These are phyloP conservation scores for Austrolebias charrua DNA, from an alignment of 2,797 vertebrate genomes.

Conservation along the genomic window DNA sequence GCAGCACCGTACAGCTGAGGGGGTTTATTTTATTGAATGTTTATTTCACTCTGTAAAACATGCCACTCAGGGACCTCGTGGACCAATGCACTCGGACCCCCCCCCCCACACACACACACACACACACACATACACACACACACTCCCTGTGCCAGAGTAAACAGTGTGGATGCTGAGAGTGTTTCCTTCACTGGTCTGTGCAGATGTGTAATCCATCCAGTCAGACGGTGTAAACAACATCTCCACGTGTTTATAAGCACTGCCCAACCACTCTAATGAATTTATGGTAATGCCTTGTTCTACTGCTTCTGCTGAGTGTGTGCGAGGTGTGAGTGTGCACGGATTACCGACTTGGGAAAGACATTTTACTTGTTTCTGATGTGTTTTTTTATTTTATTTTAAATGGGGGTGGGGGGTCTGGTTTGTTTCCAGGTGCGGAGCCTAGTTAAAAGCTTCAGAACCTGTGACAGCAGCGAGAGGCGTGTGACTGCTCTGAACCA, in stretches of 20 bases:
- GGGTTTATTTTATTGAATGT: constrained; percentile 83
- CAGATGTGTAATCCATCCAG: constrained; percentile 84
- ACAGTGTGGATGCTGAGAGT: constrained; percentile 75
- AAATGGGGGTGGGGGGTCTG: not conserved
- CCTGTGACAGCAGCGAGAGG: constrained; percentile 44
- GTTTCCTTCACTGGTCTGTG: constrained; percentile 78
- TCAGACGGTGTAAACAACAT: constrained; percentile 84
- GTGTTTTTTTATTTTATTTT: constrained; percentile 35
- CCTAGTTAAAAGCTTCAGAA: constrained; percentile 57
- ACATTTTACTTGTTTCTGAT: constrained; percentile 46
- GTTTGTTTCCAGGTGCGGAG: constrained; percentile 35
- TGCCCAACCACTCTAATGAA: constrained; percentile 83
- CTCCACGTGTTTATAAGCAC: constrained; percentile 82
- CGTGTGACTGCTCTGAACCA: constrained; percentile 46
- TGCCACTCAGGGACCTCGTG: constrained; percentile 72
- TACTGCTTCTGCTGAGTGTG: constrained; percentile 60
- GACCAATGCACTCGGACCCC: constrained; percentile 50
- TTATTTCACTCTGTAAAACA: constrained; percentile 80
- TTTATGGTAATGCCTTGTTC: constrained; percentile 82
- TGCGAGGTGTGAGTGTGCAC: constrained; percentile 29
- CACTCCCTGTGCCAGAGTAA: constrained; percentile 68
- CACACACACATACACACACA: not conserved
- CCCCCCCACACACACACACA: constrained; percentile 15
- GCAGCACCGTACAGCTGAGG: constrained; percentile 54
- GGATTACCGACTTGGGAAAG: constrained; percentile 24